Conservation (phyloP, 2,888 invertebrate species). For the Brenthis daphne region DNA sequence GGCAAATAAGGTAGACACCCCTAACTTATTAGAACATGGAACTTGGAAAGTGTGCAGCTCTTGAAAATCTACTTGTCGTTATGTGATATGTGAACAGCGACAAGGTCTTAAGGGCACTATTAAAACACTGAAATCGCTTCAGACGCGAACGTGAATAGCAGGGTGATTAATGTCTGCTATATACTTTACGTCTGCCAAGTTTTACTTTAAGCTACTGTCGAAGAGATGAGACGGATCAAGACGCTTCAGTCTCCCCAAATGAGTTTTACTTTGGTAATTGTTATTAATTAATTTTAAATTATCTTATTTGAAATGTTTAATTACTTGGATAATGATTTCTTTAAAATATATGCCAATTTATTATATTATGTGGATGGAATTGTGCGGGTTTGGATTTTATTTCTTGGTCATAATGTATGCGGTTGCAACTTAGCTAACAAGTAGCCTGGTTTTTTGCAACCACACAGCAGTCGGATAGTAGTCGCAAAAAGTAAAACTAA, state of each 20-base stretch:
- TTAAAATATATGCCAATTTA: too few species aligned
- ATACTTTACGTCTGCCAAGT: constrained; percentile 19
- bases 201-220: constrained; percentile 15
- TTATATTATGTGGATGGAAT: too few species aligned
- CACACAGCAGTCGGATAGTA: too few species aligned
- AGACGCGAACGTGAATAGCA: constrained; percentile 16
- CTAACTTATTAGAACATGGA: constrained; percentile 2
- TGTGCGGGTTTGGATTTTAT: too few species aligned
- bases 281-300: not conserved
- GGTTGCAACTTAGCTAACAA: too few species aligned
- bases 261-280: not conserved
- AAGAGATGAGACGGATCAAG: constrained; percentile 10
- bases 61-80: constrained; percentile 18
- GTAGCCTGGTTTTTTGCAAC: too few species aligned
- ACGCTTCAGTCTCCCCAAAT: constrained; percentile 6
- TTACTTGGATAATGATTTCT: too few species aligned
- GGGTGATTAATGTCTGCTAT: constrained; percentile 21
- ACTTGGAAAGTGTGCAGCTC: constrained; percentile 11
- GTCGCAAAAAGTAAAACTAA: too few species aligned
- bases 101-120: constrained; percentile 22
- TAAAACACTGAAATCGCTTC: constrained; percentile 21
- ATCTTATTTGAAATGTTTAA: too few species aligned
- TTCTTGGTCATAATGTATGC: too few species aligned
- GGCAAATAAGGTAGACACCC: not conserved
- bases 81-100: constrained; percentile 14